Base-by-base conservation (phyloP, 2,113 vertebrate genomes). In the Syrmaticus mikado region DNA sequence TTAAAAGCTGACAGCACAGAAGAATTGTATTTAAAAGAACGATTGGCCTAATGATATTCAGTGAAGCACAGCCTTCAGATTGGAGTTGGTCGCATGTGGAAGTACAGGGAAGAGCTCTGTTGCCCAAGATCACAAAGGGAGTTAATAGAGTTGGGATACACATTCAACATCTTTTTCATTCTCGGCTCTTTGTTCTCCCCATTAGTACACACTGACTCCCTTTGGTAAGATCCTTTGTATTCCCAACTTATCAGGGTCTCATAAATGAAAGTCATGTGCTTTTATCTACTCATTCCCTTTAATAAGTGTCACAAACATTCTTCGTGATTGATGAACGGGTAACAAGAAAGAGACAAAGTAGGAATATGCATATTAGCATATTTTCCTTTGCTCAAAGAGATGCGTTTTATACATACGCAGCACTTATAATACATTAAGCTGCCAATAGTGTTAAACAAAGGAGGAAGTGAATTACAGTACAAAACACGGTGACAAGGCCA, bases 221-320 rank as follows among this genome's bases (percentile, higher is more conserved):
- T 97, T 97, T 96, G 94, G 94, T 97, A 90, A 90, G 82, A 93
- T 88, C 82, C 92, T 95, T 95, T 97, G 93, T 96, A 89, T 94
- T 97, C 95, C 95, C 90, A 95, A 88, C 92, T 97, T 97, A 94
- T 82, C 95, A 95, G 95, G 87, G 94, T 81, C 87, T 96, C 93
- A 75, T 86, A 95, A 96, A 95, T 94, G 92, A 93, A 96, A 97
- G 93, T 93, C 94, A 88, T 92, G 87, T 90, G 92, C 95, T 97
- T 97, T 97, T 97, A 95, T 97, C 96, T 96, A 81, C 92, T 95
- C 90, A 90, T 95, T 96, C 90, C 87, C 95, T 96, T 96, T 96
- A 95, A 93, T 95, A 96, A 95, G 93, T 94, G 89, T 92, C 96
- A 93, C 92, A 96, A 96, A 93, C 93, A 97, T 95, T 95, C 95